These are phyloP conservation scores for Dynastes grantii DNA, from an alignment of 2,888 invertebrate genomes.

Conservation along the genomic window DNA sequence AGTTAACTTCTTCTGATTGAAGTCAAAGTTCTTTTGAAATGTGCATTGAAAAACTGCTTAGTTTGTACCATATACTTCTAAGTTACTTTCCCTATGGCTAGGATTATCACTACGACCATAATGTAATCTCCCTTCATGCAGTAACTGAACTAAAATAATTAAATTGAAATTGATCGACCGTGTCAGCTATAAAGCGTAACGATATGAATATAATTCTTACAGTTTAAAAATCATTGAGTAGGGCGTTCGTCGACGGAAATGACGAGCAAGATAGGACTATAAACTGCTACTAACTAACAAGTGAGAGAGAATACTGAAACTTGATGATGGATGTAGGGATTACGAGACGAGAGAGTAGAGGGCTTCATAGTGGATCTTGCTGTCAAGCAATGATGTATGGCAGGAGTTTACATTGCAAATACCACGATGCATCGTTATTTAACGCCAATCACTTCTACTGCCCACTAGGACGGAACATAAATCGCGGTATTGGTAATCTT, in stretches of 20 bases:
- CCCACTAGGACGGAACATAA: slow-evolving; percentile 52
- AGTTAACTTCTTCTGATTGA: no score
- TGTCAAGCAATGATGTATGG: slow-evolving; percentile 60
- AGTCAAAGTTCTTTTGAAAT: no score
- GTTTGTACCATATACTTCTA: neutral
- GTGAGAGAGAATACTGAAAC: slow-evolving; percentile 44
- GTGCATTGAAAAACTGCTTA: neutral
- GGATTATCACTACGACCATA: slow-evolving; percentile 8
- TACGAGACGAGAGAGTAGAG: slow-evolving; percentile 60
- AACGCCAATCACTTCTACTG: slow-evolving; percentile 60
- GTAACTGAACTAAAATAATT: slow-evolving; percentile 49
- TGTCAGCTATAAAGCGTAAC: slow-evolving; percentile 50
- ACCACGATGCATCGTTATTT: slow-evolving; percentile 59
- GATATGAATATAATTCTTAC: slow-evolving; percentile 52
- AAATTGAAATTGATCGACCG: slow-evolving; percentile 52
- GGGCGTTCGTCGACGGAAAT: slow-evolving; percentile 47
- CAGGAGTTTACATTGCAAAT: slow-evolving; percentile 61
- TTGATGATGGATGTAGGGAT: slow-evolving; percentile 62
- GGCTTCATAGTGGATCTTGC: slow-evolving; percentile 59
- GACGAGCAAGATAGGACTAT: slow-evolving; percentile 29
- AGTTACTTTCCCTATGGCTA: neutral
- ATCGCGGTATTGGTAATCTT: slow-evolving; percentile 13
- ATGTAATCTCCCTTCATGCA: slow-evolving; percentile 18
- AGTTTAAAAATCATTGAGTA: slow-evolving; percentile 50
- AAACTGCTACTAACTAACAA: neutral